Evolutionary conservation across 2,113 vertebrate genomes (phyloP).

Genomic region (Nothocercus julius): DNA sequence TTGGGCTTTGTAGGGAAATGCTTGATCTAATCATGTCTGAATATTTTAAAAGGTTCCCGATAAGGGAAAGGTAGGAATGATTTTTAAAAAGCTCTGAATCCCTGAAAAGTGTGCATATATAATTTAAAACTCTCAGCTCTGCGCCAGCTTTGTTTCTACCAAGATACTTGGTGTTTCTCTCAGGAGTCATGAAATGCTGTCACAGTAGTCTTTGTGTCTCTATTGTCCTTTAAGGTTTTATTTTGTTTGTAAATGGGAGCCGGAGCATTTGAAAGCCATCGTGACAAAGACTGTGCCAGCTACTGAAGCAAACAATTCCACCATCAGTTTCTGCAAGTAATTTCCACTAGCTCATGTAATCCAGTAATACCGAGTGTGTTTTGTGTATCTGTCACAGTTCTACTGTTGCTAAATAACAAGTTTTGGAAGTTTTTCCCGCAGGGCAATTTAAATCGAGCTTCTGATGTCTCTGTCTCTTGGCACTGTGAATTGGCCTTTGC

Average conservation of each 20-base stretch:
- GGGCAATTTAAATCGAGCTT: not conserved
- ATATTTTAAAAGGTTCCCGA: constrained; percentile 61
- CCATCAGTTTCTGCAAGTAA: not conserved
- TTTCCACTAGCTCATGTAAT: not conserved
- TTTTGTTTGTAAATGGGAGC: not conserved
- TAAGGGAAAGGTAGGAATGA: constrained; percentile 24
- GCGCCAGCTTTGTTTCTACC: not conserved
- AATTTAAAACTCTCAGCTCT: not conserved
- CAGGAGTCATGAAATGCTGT: not conserved
- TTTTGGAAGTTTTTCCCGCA: not conserved
- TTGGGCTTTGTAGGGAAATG: constrained; percentile 41
- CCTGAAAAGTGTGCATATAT: not conserved
- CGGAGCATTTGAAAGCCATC: not conserved
- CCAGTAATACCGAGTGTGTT: not conserved
- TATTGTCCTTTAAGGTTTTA: not conserved
- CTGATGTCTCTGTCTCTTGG: not conserved
- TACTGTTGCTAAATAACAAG: not conserved
- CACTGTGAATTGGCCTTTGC: not conserved
- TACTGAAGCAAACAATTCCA: not conserved
- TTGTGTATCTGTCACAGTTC: not conserved
- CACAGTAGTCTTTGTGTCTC: not conserved
- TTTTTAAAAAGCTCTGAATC: constrained; percentile 29
- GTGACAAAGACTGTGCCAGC: not conserved
- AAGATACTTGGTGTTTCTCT: not conserved
- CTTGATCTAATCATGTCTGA: constrained; percentile 68